These are phyloP conservation scores for Loripinus fragilis DNA, from an alignment of 2,888 invertebrate species.

Conservation along the genomic window DNA sequence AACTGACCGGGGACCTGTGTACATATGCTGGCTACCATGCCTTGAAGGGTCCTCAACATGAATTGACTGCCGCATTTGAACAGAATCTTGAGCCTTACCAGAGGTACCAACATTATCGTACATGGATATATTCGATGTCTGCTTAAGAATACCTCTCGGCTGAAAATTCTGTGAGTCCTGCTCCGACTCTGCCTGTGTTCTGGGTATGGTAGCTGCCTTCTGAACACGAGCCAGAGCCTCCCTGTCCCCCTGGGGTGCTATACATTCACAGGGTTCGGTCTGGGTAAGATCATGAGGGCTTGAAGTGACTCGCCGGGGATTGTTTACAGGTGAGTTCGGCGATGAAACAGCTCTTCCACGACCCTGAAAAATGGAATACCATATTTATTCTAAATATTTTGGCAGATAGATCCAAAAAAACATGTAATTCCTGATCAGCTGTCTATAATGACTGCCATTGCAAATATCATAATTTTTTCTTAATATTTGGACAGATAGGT, in stretches of 20 bases:
- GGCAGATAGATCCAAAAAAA: no score
- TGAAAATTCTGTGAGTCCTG: conserved; percentile 59
- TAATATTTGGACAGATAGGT: no score
- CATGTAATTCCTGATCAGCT: no score
- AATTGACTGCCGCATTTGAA: conserved; percentile 7
- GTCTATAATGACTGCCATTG: no score
- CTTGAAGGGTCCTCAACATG: conserved; percentile 8
- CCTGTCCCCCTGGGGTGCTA: conserved; percentile 82
- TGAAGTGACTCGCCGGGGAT: conserved; percentile 83
- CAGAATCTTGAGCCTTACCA: not conserved
- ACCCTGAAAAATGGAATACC: conserved; percentile 84
- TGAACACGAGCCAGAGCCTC: conserved; percentile 57
- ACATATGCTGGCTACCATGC: conserved; percentile 9
- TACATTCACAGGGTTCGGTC: conserved; percentile 59
- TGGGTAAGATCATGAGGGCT: conserved; percentile 70
- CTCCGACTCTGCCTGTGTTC: conserved; percentile 62
- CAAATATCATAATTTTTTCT: no score
- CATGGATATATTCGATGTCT: conserved; percentile 66
- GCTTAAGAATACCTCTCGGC: conserved; percentile 69
- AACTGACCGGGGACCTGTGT: conserved; percentile 47
- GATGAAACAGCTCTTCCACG: conserved; percentile 91
- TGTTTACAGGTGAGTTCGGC: conserved; percentile 77
- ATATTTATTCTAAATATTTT: no score
- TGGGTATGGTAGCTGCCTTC: conserved; percentile 73
- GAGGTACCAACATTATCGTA: conserved; percentile 55